Conservation (phyloP, 2,113 vertebrate genomes). For the Indicator indicator region DNA sequence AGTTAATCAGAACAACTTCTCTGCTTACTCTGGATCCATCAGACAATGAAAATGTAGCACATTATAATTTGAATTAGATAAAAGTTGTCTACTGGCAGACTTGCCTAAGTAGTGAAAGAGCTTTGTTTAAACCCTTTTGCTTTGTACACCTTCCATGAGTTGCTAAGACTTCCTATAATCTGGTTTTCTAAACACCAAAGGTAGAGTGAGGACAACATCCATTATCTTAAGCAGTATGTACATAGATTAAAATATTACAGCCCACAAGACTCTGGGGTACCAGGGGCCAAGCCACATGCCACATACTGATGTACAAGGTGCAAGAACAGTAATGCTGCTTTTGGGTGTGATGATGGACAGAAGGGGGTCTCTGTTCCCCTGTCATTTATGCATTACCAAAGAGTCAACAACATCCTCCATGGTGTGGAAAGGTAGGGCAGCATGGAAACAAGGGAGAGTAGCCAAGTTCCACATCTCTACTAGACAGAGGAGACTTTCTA, state of each 20-base stretch:
- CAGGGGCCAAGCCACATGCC: not conserved
- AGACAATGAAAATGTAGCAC: not conserved
- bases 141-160: not conserved
- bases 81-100: not conserved
- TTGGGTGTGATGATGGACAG: fast-evolving
- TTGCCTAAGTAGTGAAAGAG: not conserved
- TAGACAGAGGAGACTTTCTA: not conserved
- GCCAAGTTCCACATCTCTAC: not conserved
- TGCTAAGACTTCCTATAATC: not conserved
- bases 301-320: not conserved
- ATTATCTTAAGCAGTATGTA: not conserved
- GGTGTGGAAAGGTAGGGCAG: not conserved
- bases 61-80: not conserved
- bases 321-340: not conserved
- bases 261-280: not conserved
- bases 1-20: not conserved
- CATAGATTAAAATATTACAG: not conserved
- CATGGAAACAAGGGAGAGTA: not conserved
- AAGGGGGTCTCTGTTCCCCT: not conserved
- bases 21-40: not conserved
- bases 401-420: not conserved
- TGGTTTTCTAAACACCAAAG: not conserved
- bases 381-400: not conserved
- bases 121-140: not conserved
- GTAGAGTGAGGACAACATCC: not conserved